These are phyloP conservation scores for Ptychoptera albimana DNA, from an alignment of 2,888 invertebrate species.

Conservation along the genomic window DNA sequence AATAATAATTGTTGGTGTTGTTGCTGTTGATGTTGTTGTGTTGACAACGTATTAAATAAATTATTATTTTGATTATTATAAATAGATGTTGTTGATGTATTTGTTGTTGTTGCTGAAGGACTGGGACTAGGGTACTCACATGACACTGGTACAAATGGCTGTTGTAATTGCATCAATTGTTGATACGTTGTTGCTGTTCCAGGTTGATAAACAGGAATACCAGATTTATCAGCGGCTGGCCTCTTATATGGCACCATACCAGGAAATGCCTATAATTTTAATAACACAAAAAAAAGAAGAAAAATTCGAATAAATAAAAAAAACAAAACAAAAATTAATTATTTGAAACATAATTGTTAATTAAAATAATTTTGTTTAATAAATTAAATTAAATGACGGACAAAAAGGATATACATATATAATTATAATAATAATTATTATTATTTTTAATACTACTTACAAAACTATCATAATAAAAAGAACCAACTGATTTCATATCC, in stretches of 20 bases:
- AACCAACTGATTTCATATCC: constrained; percentile 92
- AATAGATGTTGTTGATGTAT: constrained; percentile 27
- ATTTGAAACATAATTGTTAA: background rate
- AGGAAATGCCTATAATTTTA: constrained; percentile 67
- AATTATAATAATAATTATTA: too few species aligned
- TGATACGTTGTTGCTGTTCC: constrained; percentile 72
- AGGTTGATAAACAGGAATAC: constrained; percentile 90
- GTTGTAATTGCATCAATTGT: constrained; percentile 83
- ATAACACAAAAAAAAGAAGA: constrained; percentile 11
- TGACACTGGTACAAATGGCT: constrained; percentile 97
- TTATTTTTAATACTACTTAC: constrained; percentile 61
- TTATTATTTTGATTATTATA: constrained; percentile 16
- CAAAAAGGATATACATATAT: background rate
- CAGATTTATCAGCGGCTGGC: constrained; percentile 91
- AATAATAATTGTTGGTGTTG: constrained; percentile 1
- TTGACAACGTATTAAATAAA: constrained; percentile 11
- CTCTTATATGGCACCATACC: constrained; percentile 93
- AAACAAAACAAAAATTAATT: constrained; percentile 3
- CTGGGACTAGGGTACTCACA: constrained; percentile 65
- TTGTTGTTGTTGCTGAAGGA: constrained; percentile 20
- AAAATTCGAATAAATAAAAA: constrained; percentile 10
- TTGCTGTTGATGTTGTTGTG: constrained; percentile 9
- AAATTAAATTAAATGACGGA: background rate
- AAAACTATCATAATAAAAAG: constrained; percentile 92
- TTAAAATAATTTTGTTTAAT: background rate